These are phyloP conservation scores for Porites australiensis DNA, from an alignment of 64 coral and sea anemone species.

Conservation along the genomic window DNA sequence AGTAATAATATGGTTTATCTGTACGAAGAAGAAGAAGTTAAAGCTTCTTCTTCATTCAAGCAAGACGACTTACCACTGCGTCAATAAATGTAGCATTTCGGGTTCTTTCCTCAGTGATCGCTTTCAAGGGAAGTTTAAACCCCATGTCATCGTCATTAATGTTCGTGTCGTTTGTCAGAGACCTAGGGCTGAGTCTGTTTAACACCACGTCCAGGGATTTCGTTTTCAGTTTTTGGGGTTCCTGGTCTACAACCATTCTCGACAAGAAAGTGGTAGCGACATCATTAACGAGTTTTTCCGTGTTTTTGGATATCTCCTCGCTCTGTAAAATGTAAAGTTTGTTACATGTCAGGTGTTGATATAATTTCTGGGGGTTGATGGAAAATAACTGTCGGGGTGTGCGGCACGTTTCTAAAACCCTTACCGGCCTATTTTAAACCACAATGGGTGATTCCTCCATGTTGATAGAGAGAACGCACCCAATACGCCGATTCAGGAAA, in stretches of 20 bases:
- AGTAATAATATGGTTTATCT: too few species aligned
- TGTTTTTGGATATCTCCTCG: slow-evolving; percentile 29
- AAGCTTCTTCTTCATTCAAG: too few species aligned
- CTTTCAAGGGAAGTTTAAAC: neutral
- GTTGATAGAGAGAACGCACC: too few species aligned
- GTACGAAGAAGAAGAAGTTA: neutral
- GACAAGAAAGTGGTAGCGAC: slow-evolving; percentile 68
- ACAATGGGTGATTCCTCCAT: too few species aligned
- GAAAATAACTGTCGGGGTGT: neutral
- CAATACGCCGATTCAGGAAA: too few species aligned
- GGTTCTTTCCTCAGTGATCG: slow-evolving; percentile 5
- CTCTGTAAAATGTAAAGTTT: slow-evolving; percentile 47
- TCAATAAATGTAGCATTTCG: slow-evolving; percentile 51
- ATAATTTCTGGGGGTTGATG: too few species aligned
- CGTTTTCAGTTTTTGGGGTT: slow-evolving; percentile 48
- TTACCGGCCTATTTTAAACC: too few species aligned
- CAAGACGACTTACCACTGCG: slow-evolving; percentile 54
- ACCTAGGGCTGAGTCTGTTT: slow-evolving; percentile 38
- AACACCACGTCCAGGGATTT: slow-evolving; percentile 74
- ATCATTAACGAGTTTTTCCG: slow-evolving; percentile 66
- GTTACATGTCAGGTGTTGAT: neutral
- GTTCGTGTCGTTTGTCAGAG: neutral
- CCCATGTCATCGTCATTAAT: neutral
- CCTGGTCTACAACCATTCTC: slow-evolving; percentile 71
- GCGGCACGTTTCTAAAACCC: too few species aligned